Evolutionary conservation across 2,797 vertebrate species (phyloP), one percentile per base, ranked within the genome.

Genomic region (Gymnoscopelus braueri): DNA sequence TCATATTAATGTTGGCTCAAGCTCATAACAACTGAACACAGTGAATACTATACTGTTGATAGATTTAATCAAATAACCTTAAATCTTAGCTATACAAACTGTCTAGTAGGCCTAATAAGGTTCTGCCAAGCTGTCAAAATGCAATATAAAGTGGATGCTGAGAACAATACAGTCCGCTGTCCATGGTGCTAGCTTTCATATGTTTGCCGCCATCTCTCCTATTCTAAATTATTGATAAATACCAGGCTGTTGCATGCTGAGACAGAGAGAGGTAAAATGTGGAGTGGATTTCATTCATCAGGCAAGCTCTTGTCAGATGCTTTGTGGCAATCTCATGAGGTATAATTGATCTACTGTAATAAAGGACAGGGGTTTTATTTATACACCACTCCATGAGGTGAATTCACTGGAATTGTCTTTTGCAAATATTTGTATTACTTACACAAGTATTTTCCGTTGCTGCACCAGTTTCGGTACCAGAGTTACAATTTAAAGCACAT

Each of bases 221-320:
- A 50, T 65, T 73, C 74, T 91, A 84, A 92, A 92, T 92, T 91
- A 92, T 92, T 92, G 88, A 92, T 91, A 85, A 84, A 88, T 82
- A 69, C 78, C 89, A 88, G 88, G 87, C 88, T 92, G 89, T 89
- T 92, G 87, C 90, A 88, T 78, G 84, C 89, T 83, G 87, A 84
- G 86, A 56, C 61, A 65, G 73, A 75, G 81, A 26, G 63, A 54
- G 1, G 15, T n/a, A 85, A 91, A 83, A 71, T 32, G 6, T 53
- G 89, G 74, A 83, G 74, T 58, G 87, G 89, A 85, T 13, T 23
- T 56, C 54, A 8, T 55, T 49, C 0, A 0, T 2, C 0, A 1
- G 3, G 2, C 55, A 10, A 14, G 19, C 15, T 12, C 14, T 49
- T 35, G 58, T 29, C 5, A 23, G 44, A 51, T 13, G 26, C 24